These are phyloP conservation scores for Oncopeltus fasciatus DNA, from an alignment of 1,140 invertebrate genomes.

Conservation along the genomic window DNA sequence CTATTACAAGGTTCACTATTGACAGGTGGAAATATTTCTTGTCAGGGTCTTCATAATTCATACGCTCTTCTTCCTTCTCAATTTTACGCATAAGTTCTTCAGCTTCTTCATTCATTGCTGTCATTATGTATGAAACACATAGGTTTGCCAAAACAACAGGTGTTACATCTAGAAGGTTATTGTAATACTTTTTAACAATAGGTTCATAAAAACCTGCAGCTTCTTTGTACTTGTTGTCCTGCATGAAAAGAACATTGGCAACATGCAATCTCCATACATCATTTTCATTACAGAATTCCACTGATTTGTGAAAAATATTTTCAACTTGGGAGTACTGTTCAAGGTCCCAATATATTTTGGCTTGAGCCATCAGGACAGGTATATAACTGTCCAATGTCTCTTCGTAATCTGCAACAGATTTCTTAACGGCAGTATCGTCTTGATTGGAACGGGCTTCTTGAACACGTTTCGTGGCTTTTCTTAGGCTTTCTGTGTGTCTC, in stretches of 20 bases:
- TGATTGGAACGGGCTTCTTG: conserved; percentile 78
- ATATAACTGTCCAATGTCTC: conserved; percentile 69
- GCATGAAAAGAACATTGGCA: conserved; percentile 98
- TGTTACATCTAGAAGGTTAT: conserved; percentile 83
- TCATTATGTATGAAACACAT: conserved; percentile 99
- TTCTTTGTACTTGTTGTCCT: conserved; percentile 96
- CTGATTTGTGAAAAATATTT: conserved; percentile 87
- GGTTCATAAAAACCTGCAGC: conserved; percentile 96
- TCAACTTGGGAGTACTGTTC: conserved; percentile 92
- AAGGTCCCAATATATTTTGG: conserved; percentile 97
- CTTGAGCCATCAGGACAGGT: conserved; percentile 95
- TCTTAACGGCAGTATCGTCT: conserved; percentile 78
- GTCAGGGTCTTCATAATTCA: conserved; percentile 83
- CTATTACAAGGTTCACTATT: conserved; percentile 98
- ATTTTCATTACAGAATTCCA: conserved; percentile 95
- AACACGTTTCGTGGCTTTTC: conserved; percentile 85
- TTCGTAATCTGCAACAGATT: conserved; percentile 83
- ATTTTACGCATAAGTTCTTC: conserved; percentile 98
- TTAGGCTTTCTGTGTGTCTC: conserved; percentile 74
- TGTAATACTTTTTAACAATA: conserved; percentile 91
- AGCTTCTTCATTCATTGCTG: conserved; percentile 95
- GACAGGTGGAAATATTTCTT: conserved; percentile 94
- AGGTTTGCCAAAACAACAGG: conserved; percentile 95
- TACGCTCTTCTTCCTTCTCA: conserved; percentile 91
- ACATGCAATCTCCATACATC: conserved; percentile 96